phyloP scores from a whole-genome alignment of 2,113 vertebrate genomes.

The Daboia siamensis region DNA sequence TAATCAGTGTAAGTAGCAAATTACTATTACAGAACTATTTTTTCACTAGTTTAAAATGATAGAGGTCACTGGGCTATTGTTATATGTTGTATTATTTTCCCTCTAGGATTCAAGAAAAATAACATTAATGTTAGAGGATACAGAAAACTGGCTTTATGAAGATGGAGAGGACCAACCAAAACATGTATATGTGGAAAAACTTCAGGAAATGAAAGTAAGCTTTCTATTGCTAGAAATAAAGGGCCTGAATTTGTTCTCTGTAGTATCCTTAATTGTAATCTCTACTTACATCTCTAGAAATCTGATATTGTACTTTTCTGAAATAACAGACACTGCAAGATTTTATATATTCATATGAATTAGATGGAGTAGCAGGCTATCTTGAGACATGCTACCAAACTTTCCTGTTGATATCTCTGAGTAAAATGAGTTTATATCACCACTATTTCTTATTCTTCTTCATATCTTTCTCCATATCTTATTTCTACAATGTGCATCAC shows the following conservation, averaged over 20 bases:
- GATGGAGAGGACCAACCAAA: slow-evolving; percentile 94
- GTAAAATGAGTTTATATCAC: too few species aligned
- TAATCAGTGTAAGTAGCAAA: background rate
- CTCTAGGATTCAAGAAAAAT: slow-evolving; percentile 77
- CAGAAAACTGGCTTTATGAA: slow-evolving; percentile 94
- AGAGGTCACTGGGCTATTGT: background rate
- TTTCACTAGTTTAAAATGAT: background rate
- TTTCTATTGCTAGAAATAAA: background rate
- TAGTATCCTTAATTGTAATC: background rate
- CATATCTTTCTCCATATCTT: too few species aligned
- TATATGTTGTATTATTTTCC: background rate
- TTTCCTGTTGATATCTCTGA: background rate
- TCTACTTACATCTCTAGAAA: background rate
- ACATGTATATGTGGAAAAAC: slow-evolving; percentile 91
- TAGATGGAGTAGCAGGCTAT: background rate
- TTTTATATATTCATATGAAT: background rate
- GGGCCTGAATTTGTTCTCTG: background rate
- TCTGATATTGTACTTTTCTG: background rate
- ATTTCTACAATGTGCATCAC: too few species aligned
- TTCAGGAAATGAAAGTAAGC: slow-evolving; percentile 85
- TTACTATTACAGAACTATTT: background rate
- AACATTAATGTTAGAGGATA: slow-evolving; percentile 84
- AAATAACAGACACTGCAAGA: background rate
- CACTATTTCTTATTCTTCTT: too few species aligned
- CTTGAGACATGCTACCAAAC: background rate